Percentiles rank a stretch among this genome's conserved stretches.
Conservation (phyloP, 2,797 vertebrate genomes). For the Thunnus albacares region DNA sequence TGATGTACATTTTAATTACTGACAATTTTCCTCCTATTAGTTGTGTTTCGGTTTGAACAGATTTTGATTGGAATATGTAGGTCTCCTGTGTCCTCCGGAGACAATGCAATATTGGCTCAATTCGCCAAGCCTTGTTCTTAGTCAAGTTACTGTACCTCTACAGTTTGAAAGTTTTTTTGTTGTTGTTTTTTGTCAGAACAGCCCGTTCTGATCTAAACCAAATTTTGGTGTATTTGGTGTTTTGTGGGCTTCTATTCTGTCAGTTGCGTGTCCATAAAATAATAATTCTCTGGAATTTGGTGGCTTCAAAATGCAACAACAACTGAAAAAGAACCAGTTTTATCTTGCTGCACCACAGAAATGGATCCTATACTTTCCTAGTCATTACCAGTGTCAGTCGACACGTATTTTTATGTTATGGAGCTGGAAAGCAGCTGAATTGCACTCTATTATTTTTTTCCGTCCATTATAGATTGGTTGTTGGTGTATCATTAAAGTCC, state of each 20-base stretch:
- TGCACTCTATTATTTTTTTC: not conserved
- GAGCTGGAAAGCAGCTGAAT: conserved; percentile 16
- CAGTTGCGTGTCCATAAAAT: not conserved
- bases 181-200: not conserved
- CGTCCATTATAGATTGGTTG: conserved; percentile 16
- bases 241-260: conserved; percentile 8
- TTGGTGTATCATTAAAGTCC: conserved; percentile 18
- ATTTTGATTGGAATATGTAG: conserved; percentile 62
- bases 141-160: not conserved
- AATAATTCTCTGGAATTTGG: conserved; percentile 2
- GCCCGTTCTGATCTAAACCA: conserved; percentile 10
- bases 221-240: conserved; percentile 1
- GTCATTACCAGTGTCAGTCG: conserved; percentile 31
- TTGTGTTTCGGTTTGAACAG: conserved; percentile 52
- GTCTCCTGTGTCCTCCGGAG: conserved; percentile 60
- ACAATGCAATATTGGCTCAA: conserved; percentile 16
- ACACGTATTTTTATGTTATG: conserved; percentile 26
- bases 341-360: conserved; percentile 9
- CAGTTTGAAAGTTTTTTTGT: not conserved
- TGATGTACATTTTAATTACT: conserved; percentile 80
- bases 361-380: not conserved
- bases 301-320: not conserved
- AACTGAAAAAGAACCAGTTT: not conserved
- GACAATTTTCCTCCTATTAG: conserved; percentile 68
- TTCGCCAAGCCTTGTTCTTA: conserved; percentile 27